Evolutionary conservation across 2,797 vertebrate species (phyloP).

Genomic region (Clarias laeviceps): DNA sequence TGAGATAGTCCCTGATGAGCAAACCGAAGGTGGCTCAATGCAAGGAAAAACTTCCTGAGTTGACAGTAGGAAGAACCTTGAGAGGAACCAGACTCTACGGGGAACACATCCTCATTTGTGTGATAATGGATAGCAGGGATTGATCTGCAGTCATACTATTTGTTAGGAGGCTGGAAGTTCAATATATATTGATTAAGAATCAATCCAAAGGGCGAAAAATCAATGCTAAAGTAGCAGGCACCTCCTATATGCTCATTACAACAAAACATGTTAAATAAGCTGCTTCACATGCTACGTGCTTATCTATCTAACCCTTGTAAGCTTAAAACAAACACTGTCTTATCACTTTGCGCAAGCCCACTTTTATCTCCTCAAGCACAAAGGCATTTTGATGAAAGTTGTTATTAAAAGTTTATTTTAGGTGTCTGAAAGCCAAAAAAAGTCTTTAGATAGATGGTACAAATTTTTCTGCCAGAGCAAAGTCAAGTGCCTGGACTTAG

Average conservation of each 20-base stretch:
- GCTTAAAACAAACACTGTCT: not conserved
- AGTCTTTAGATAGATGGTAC: not conserved
- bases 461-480: not conserved
- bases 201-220: not conserved
- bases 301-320: slow-evolving; percentile 2
- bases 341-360: not conserved
- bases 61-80: too few species aligned
- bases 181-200: too few species aligned
- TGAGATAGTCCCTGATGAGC: too few species aligned
- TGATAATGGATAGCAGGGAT: too few species aligned
- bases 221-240: not conserved
- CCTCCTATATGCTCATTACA: not conserved
- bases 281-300: not conserved
- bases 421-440: not conserved
- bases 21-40: too few species aligned
- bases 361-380: not conserved
- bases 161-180: too few species aligned
- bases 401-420: slow-evolving; percentile 2
- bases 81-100: too few species aligned
- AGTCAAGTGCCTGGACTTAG: not conserved
- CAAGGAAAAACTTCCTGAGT: too few species aligned
- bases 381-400: not conserved
- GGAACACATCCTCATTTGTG: too few species aligned
- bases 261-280: not conserved
- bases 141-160: too few species aligned